These are phyloP conservation scores for Toxotes lorentzi DNA, from an alignment of 2,797 vertebrate species.

Conservation along the genomic window DNA sequence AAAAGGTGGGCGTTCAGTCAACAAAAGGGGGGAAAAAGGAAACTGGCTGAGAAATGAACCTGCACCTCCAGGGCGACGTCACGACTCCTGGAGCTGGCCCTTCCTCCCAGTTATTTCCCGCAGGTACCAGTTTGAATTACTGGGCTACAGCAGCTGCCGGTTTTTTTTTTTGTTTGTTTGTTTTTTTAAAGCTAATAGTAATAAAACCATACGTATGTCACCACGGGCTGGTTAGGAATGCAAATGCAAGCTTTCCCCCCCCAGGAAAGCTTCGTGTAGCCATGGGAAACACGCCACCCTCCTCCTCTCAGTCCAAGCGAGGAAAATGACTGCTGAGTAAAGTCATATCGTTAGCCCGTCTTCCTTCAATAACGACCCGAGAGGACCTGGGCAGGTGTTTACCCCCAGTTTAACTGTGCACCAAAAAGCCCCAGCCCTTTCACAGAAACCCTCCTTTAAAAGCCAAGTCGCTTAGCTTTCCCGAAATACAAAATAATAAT, in stretches of 20 bases:
- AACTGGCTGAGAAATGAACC: conserved; percentile 53
- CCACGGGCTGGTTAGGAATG: conserved; percentile 23
- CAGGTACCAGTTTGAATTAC: not conserved
- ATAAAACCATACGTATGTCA: not conserved
- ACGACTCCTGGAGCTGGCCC: conserved; percentile 55
- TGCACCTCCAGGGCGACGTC: conserved; percentile 66
- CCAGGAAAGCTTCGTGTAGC: conserved; percentile 68
- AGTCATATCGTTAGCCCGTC: conserved; percentile 44
- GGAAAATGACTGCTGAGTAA: conserved; percentile 45
- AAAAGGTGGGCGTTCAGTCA: conserved; percentile 37
- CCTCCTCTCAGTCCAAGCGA: conserved; percentile 29
- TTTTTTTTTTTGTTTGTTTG: no score
- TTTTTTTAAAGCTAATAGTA: not conserved
- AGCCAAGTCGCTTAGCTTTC: not conserved
- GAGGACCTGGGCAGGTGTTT: conserved; percentile 64
- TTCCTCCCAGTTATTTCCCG: not conserved
- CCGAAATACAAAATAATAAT: not conserved
- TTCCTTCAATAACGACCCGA: conserved; percentile 17
- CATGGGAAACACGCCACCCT: conserved; percentile 73
- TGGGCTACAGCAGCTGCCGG: not conserved
- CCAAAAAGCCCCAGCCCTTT: not conserved
- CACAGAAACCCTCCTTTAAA: not conserved
- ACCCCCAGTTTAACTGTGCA: not conserved
- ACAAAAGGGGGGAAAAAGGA: conserved; percentile 54
- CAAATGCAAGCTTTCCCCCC: no score